Evolutionary conservation across 2,797 vertebrate genomes (phyloP).

Genomic region (Diglossa cyanea): DNA sequence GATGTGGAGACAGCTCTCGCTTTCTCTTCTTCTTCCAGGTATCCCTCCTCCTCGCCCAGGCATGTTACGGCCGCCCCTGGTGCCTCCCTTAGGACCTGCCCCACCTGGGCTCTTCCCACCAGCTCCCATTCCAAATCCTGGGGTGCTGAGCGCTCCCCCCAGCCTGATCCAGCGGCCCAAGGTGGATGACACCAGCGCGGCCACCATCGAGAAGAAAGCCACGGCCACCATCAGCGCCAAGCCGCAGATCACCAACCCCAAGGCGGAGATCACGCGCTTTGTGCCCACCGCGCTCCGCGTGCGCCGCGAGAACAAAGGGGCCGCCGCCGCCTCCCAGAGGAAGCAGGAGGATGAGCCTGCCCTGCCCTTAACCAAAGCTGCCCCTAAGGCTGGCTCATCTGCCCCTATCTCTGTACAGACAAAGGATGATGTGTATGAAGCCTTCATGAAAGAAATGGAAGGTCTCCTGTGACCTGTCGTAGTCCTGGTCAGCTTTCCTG

Average conservation of each 20-base stretch:
- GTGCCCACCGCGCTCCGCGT: constrained; percentile 92
- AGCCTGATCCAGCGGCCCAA: constrained; percentile 89
- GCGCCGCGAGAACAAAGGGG: constrained; percentile 85
- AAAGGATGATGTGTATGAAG: constrained; percentile 98
- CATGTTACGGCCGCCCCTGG: constrained; percentile 84
- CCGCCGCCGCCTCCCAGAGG: constrained; percentile 62
- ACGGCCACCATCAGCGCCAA: constrained; percentile 97
- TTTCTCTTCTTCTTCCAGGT: constrained; percentile 70
- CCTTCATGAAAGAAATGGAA: constrained; percentile 99
- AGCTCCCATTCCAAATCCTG: constrained; percentile 84
- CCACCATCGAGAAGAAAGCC: constrained; percentile 96
- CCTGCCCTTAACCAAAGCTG: constrained; percentile 75
- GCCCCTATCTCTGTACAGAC: constrained; percentile 89
- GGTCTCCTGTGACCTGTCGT: constrained; percentile 84
- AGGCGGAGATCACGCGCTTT: constrained; percentile 94
- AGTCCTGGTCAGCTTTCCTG: constrained; percentile 34
- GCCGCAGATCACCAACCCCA: constrained; percentile 97
- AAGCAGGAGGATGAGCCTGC: constrained; percentile 77
- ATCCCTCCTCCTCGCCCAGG: constrained; percentile 93
- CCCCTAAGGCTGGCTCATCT: constrained; percentile 76
- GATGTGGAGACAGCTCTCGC: not conserved
- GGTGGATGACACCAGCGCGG: constrained; percentile 78
- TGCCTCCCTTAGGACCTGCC: constrained; percentile 84
- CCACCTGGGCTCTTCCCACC: constrained; percentile 89
- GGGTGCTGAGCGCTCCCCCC: constrained; percentile 93